phyloP scores from a whole-genome alignment of 1,140 invertebrate species.

The Melipona quadrifasciata region DNA sequence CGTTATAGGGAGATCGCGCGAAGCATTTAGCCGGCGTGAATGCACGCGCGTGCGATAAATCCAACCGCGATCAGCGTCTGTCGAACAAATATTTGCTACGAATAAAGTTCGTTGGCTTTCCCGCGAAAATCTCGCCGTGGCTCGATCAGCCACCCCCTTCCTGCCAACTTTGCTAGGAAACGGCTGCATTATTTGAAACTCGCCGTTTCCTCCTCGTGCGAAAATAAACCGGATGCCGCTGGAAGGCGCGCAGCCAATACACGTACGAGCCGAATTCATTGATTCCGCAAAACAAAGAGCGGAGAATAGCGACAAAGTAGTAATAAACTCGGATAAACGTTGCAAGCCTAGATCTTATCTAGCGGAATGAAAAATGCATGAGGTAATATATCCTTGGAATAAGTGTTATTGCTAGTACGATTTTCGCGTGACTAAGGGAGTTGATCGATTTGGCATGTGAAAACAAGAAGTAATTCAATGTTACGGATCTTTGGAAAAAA shows the following conservation, averaged over 20 bases:
- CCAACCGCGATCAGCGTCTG: constrained; percentile 31
- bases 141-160: background rate
- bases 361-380: too few species aligned
- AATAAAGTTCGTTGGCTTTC: constrained; percentile 51
- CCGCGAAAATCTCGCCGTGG: constrained; percentile 43
- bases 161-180: background rate
- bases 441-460: too few species aligned
- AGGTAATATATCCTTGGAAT: too few species aligned
- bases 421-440: too few species aligned
- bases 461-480: too few species aligned
- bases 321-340: too few species aligned
- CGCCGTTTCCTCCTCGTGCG: background rate
- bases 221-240: background rate
- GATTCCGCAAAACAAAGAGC: too few species aligned
- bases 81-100: constrained; percentile 33
- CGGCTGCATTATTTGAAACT: constrained; percentile 12
- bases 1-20: constrained; percentile 23
- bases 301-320: too few species aligned
- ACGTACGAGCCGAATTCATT: too few species aligned
- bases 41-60: constrained; percentile 52
- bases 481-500: too few species aligned
- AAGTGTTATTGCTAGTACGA: too few species aligned
- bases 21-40: constrained; percentile 10
- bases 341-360: too few species aligned
- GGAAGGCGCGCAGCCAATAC: background rate